Base-by-base conservation (phyloP, 2,797 vertebrate species). In the Chaenodraco wilsoni region DNA sequence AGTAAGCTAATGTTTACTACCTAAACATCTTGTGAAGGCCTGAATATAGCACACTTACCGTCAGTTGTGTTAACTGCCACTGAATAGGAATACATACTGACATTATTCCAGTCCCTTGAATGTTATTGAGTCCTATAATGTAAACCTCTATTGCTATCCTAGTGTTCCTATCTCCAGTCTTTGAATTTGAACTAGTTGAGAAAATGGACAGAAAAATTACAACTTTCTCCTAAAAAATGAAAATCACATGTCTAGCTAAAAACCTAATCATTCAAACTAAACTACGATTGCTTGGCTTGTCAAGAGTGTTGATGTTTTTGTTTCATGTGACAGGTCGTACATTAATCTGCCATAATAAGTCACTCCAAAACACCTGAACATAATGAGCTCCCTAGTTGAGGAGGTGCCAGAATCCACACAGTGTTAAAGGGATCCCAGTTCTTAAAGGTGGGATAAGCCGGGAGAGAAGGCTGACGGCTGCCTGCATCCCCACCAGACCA, bases 341-440 rank as follows among this genome's bases (percentile, higher is more conserved):
- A 37, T 37, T 27, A 37, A 37, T 37, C 33, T 37, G 33, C 33
- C 33, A 37, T 37, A 37, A 37, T 37, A 37, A 37, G 33, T 37
- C 33, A 37, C 7, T 58, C 46, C 6, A 5, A 37, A 60, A n/a
- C 19, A 3, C 37, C 5, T 1, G 21, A n/a, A 51, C 52, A 45
- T 74, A 74, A 71, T 65, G 33, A 65, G 49, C 41, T 70, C 55
- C 68, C 67, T 33, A 9, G 67, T 10, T 23, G 61, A 43, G 46
- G n/a, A 41, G 46, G 67, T 61, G 57, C 10, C 33, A 33, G 50
- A 41, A 50, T 27, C 2, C 46, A 51, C n/a, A 50, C 31, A 10
- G 49, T 3, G 14, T 17, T 60, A 65, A 71, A 55, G 56, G 71
- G 43, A 49, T 60, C 68, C 56, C 56, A 43, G 19, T 19, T 55